Base-by-base conservation (phyloP, 2,797 vertebrate species). In the Clarias laeviceps region DNA sequence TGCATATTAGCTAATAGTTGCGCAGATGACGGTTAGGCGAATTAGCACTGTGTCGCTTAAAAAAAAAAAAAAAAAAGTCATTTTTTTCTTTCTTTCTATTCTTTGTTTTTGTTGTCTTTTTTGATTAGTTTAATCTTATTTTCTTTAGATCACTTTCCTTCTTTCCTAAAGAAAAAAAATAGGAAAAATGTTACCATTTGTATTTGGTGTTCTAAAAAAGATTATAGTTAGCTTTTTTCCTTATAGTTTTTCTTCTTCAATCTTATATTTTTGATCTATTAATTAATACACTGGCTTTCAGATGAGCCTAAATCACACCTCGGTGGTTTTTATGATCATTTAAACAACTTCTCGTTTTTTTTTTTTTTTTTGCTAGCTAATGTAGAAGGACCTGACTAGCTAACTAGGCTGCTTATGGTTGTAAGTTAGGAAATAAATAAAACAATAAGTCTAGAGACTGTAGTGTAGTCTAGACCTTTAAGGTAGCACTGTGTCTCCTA, bases 1-100 rank as follows among this genome's bases (percentile, higher is more conserved):
- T 90, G 88, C 84, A 20, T 83, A 82, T 84, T 85, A 90, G 65
- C 85, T 72, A 68, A 79, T 92, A 90, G 93, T 90, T 94, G 94
- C 92, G 89, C 93, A 92, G 79, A 82, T 90, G 92, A 88, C 18
- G 73, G 80, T 92, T 86, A 82, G 89, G 87, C 80, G 83, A 87
- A 86, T 77, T 88, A 86, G 66, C 84, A 84, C 82, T 61, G 89
- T 94, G 93, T 87, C 66, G 86, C 73, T 79, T 87, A 66, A 82
- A 84, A 45, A 45, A 45, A 45, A 7, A 37, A 37, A 45, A 45
- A 45, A 9, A 83, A 88, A 87, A 84, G 81, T 81, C 18, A 11
- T 15, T 76, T 56, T 0, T 5, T 34, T 68, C 27, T 1, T 22
- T 20, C 29, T 61, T 37, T 24, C 37, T 37, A 37, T 37, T 74